Conservation (phyloP, 2,113 vertebrate genomes). For the Casuarius casuarius region DNA sequence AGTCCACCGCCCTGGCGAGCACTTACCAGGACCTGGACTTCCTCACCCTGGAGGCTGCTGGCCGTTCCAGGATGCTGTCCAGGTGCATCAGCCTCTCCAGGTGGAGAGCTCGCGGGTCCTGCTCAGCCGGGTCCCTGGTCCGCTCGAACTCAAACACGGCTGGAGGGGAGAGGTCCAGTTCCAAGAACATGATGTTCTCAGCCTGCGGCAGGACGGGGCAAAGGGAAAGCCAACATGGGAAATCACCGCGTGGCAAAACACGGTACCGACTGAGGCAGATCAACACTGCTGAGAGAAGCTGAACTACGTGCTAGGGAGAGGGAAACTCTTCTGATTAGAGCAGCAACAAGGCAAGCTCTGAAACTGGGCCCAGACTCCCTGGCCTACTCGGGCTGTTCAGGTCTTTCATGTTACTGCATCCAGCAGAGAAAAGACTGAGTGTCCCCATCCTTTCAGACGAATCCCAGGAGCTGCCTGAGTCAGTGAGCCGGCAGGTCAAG, state of each 20-base stretch:
- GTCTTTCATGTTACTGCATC: not conserved
- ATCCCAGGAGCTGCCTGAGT: fast-evolving
- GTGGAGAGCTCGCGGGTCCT: constrained; percentile 80
- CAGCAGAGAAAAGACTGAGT: not conserved
- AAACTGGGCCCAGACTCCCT: not conserved
- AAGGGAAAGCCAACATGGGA: not conserved
- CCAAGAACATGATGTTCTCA: constrained; percentile 96
- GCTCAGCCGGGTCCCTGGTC: constrained; percentile 73
- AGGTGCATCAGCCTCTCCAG: constrained; percentile 80
- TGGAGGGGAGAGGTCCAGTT: constrained; percentile 91
- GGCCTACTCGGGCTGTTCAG: not conserved
- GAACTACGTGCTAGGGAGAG: fast-evolving
- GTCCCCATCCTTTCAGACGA: not conserved
- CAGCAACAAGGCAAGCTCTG: not conserved
- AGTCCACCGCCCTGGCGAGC: fast-evolving
- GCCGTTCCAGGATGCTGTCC: constrained; percentile 86
- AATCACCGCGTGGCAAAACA: not conserved
- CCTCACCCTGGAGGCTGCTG: constrained; percentile 80
- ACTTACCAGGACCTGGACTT: constrained; percentile 94
- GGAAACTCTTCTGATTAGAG: not conserved
- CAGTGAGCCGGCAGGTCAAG: not conserved
- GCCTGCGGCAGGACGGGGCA: constrained; percentile 75
- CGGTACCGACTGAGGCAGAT: constrained; percentile 45
- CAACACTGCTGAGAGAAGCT: not conserved
- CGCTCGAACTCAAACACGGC: constrained; percentile 85